phyloP scores from a whole-genome alignment of 2,113 vertebrate genomes.

The Gnathonemus echidnorhynchus region DNA sequence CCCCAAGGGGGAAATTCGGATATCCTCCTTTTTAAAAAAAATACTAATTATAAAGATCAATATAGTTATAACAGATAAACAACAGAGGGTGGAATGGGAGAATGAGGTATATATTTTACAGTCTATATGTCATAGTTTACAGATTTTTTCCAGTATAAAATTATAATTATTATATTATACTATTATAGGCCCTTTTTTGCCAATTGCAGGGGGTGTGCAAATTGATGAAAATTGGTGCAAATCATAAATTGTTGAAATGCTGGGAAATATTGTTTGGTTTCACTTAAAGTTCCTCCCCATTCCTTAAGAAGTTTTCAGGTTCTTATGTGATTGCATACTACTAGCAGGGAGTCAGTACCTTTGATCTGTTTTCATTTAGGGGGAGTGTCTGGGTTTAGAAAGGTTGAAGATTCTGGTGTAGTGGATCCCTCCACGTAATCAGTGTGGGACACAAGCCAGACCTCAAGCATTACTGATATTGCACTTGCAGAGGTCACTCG shows the following conservation, averaged over 20 bases:
- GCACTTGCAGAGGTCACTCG: constrained; percentile 46
- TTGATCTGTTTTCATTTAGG: neutral
- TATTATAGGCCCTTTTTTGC: neutral
- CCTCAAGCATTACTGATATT: constrained; percentile 34
- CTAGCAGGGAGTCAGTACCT: neutral
- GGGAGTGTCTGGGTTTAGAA: neutral
- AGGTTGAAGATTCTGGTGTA: neutral
- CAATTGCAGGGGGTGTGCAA: neutral
- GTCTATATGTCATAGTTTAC: neutral
- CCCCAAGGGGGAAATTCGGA: no score
- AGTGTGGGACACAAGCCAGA: neutral
- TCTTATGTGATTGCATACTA: neutral
- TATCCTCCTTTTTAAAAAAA: no score
- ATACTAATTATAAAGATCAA: no score
- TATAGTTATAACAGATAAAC: no score
- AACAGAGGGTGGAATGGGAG: no score
- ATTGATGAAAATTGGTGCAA: neutral
- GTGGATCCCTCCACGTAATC: neutral
- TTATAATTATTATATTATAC: neutral
- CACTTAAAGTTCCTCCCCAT: neutral
- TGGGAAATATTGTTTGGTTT: neutral
- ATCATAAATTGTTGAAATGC: neutral
- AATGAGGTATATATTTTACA: neutral
- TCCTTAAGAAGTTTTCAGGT: neutral
- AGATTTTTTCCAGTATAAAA: neutral